Evolutionary conservation across 1,140 invertebrate genomes (phyloP).

Genomic region (Venturia canescens): DNA sequence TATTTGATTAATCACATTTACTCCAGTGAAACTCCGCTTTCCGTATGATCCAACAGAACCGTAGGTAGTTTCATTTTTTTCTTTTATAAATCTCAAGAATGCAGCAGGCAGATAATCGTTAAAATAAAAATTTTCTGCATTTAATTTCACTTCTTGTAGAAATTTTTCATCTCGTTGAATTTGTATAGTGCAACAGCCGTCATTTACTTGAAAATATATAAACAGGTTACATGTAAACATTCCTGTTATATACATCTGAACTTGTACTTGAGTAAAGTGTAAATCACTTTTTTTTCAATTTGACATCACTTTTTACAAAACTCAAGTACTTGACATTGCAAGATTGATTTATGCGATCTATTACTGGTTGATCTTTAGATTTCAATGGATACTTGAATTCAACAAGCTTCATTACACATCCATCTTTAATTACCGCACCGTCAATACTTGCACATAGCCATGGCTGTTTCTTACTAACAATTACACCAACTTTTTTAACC

Average conservation of each 20-base stretch:
- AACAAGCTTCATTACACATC: slow-evolving; percentile 48
- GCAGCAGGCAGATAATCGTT: slow-evolving; percentile 44
- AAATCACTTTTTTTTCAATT: slow-evolving; percentile 49
- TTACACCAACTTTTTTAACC: slow-evolving; percentile 48
- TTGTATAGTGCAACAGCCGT: slow-evolving; percentile 48
- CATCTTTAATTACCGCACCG: slow-evolving; percentile 52
- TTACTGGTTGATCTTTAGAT: slow-evolving; percentile 52
- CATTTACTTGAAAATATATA: not conserved
- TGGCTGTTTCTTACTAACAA: slow-evolving; percentile 46
- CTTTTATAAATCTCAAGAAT: slow-evolving; percentile 6
- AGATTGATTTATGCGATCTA: slow-evolving; percentile 41
- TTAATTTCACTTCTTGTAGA: slow-evolving; percentile 29
- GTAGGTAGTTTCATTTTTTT: slow-evolving; percentile 41
- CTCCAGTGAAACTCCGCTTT: slow-evolving; percentile 2
- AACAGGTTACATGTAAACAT: slow-evolving; percentile 2
- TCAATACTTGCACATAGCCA: slow-evolving; percentile 55
- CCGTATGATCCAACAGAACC: not conserved
- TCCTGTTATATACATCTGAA: slow-evolving; percentile 13
- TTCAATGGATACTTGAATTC: slow-evolving; percentile 57
- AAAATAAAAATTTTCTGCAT: slow-evolving; percentile 53
- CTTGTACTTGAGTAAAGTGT: slow-evolving; percentile 7
- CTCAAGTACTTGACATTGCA: slow-evolving; percentile 54
- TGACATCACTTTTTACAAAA: slow-evolving; percentile 40
- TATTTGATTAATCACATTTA: slow-evolving; percentile 13
- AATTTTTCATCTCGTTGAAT: slow-evolving; percentile 51